Evolutionary conservation across 2,113 vertebrate species (phyloP).

Genomic region (Leucosticte australis): DNA sequence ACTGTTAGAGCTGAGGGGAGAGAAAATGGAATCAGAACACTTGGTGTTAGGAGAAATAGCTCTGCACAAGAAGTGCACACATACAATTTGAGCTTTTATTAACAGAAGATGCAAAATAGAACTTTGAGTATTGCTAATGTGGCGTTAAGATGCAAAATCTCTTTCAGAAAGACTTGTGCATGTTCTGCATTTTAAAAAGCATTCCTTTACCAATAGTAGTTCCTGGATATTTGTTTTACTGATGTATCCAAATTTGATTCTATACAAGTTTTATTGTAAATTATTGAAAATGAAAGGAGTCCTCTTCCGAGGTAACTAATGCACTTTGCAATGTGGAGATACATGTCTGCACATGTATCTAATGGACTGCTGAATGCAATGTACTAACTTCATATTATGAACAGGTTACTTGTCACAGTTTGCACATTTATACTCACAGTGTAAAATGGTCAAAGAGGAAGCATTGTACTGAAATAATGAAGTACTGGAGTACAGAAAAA

Average conservation of each 20-base stretch:
- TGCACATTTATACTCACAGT: neutral
- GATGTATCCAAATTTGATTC: neutral
- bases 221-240: neutral
- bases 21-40: neutral
- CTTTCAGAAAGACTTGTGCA: neutral
- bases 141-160: neutral
- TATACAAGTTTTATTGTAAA: neutral
- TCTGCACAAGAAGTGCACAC: neutral
- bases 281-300: neutral
- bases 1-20: neutral
- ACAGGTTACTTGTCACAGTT: neutral
- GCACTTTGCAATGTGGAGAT: neutral
- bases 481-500: neutral
- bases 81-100: neutral
- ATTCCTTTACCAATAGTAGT: neutral
- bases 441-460: neutral
- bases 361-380: neutral
- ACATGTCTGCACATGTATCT: neutral
- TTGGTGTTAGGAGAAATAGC: neutral
- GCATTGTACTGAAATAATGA: neutral
- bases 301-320: neutral
- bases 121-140: neutral
- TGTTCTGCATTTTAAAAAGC: slow-evolving; percentile 6
- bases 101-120: neutral
- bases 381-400: neutral